phyloP scores from a whole-genome alignment of 2,888 invertebrate genomes.

The Limnephilus marmoratus region DNA sequence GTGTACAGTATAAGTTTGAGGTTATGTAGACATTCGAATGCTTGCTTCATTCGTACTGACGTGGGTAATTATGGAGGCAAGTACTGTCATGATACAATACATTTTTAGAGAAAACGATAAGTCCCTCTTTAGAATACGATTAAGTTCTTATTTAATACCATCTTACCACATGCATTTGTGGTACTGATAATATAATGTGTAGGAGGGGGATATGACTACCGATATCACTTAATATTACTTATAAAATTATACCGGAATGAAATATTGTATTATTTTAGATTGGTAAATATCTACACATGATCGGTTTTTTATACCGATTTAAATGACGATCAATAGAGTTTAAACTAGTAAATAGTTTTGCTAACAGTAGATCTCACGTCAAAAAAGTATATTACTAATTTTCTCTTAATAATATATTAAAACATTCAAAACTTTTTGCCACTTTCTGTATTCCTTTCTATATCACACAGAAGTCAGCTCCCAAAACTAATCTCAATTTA shows the following conservation, averaged over 20 bases:
- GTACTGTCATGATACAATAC: not conserved
- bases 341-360: too few species aligned
- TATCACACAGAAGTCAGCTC: too few species aligned
- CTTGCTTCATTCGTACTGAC: not conserved
- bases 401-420: too few species aligned
- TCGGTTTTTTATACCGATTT: not conserved
- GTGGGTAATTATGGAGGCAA: not conserved
- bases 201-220: not conserved
- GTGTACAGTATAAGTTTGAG: not conserved
- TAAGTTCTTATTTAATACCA: not conserved
- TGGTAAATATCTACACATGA: not conserved
- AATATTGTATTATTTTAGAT: not conserved
- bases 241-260: not conserved
- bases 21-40: not conserved
- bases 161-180: not conserved
- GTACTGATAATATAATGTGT: not conserved
- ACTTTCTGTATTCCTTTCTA: too few species aligned
- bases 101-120: not conserved
- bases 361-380: too few species aligned
- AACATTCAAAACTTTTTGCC: too few species aligned
- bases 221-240: not conserved
- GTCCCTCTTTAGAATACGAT: not conserved
- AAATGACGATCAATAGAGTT: not conserved
- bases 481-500: too few species aligned
- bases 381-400: too few species aligned